Conservation (phyloP, 2,797 vertebrate species). For the Malurus leucopterus region DNA sequence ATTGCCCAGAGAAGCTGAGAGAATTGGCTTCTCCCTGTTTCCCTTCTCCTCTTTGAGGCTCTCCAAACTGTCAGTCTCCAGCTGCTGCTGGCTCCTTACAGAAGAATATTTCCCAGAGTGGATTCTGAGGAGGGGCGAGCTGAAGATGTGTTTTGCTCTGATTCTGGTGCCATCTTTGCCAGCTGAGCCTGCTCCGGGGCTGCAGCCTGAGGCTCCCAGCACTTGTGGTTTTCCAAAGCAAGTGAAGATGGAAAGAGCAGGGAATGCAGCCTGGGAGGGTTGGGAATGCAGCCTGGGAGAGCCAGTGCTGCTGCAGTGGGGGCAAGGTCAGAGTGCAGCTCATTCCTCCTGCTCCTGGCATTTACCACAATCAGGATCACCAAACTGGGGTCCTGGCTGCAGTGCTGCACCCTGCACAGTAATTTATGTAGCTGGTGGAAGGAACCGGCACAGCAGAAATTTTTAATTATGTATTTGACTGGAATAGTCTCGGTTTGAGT, state of each 20-base stretch:
- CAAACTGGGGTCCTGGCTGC: neutral
- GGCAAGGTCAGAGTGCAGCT: neutral
- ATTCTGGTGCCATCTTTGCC: neutral
- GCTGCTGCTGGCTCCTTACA: neutral
- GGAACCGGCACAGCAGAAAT: conserved; percentile 7
- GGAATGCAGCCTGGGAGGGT: neutral
- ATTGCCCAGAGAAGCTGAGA: accelerated
- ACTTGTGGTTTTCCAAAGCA: neutral
- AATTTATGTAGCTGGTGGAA: neutral
- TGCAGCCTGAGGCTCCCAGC: neutral
- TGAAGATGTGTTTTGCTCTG: neutral
- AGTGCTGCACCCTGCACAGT: accelerated
- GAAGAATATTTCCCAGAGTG: neutral
- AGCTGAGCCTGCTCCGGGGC: neutral
- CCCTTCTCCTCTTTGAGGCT: neutral
- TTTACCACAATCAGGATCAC: accelerated
- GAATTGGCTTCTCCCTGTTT: neutral
- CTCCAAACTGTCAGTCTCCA: neutral
- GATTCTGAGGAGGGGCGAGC: neutral
- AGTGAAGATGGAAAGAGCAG: neutral
- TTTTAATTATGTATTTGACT: conserved; percentile 34
- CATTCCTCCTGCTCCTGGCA: accelerated
- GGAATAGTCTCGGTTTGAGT: neutral
- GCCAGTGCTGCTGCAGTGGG: accelerated
- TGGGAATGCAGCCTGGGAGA: neutral